Percentiles rank a stretch among this genome's conserved stretches.
Evolutionary conservation across 1,140 invertebrate species (phyloP).

Genomic region (Chironomus striatipennis): DNA sequence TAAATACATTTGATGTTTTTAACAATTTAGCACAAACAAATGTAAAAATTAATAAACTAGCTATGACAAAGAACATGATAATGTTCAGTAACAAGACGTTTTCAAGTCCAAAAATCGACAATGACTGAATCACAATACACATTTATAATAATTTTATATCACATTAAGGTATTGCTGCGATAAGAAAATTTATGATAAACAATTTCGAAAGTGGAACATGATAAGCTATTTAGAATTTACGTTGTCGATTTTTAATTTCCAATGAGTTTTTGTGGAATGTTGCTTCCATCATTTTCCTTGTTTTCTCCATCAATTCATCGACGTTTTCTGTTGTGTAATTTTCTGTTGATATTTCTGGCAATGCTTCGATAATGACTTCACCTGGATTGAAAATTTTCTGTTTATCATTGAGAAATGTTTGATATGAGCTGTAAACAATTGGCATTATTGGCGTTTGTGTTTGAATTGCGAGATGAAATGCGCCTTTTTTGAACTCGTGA

Average conservation of each 20-base stretch:
- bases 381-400: constrained; percentile 71
- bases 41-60: neutral
- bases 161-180: no score
- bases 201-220: neutral
- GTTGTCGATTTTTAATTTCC: constrained; percentile 42
- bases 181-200: neutral
- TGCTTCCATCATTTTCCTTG: constrained; percentile 53
- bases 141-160: no score
- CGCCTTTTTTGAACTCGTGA: constrained; percentile 84
- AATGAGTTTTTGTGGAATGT: constrained; percentile 54
- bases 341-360: constrained; percentile 68
- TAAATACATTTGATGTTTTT: neutral
- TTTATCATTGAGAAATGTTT: constrained; percentile 69
- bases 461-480: constrained; percentile 84
- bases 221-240: neutral
- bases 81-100: no score
- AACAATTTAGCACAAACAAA: neutral
- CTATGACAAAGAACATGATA: neutral
- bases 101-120: no score
- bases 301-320: constrained; percentile 57
- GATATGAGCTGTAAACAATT: constrained; percentile 80
- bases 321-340: constrained; percentile 63
- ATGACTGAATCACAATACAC: no score
- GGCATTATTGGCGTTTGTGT: constrained; percentile 83
- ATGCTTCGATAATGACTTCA: constrained; percentile 63